Conservation (phyloP, 2,797 vertebrate genomes). For the Acanthopagrus latus region DNA sequence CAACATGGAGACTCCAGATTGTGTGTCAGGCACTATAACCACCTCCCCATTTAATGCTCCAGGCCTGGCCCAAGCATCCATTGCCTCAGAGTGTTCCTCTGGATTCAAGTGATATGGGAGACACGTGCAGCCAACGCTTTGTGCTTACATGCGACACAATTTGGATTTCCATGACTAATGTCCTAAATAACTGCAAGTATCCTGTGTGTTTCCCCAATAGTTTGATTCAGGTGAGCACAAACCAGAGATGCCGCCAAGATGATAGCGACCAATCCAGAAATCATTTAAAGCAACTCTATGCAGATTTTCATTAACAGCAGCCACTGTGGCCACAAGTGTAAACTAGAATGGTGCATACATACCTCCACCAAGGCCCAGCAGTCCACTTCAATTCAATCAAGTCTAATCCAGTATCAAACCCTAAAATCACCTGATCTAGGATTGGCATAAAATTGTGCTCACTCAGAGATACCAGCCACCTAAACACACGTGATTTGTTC, state of each 20-base stretch:
- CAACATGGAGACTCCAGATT: constrained; percentile 21
- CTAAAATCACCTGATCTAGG: no score
- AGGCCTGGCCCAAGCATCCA: constrained; percentile 16
- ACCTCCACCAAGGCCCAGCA: no score
- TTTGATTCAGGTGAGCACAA: background rate
- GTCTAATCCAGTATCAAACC: no score
- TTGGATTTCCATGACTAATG: background rate
- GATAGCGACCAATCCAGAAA: background rate
- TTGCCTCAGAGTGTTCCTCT: constrained; percentile 11
- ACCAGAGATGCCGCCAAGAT: background rate
- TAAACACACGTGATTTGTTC: no score
- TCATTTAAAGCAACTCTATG: background rate
- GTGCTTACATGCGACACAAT: background rate
- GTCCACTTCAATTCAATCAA: no score
- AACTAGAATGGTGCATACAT: background rate
- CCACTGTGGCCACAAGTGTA: background rate
- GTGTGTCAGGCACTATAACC: constrained; percentile 16
- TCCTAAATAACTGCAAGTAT: background rate
- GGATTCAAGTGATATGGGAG: constrained; percentile 4
- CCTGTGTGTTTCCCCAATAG: background rate
- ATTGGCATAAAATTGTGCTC: no score
- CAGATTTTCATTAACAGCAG: background rate
- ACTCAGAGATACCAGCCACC: no score
- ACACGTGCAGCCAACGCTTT: background rate
- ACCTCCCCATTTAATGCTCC: background rate